A percentile compares a stretch with the other conserved stretches of the same genome.
These are phyloP conservation scores for Poeciliopsis retropinna DNA, from an alignment of 2,113 vertebrate genomes.

Conservation along the genomic window DNA sequence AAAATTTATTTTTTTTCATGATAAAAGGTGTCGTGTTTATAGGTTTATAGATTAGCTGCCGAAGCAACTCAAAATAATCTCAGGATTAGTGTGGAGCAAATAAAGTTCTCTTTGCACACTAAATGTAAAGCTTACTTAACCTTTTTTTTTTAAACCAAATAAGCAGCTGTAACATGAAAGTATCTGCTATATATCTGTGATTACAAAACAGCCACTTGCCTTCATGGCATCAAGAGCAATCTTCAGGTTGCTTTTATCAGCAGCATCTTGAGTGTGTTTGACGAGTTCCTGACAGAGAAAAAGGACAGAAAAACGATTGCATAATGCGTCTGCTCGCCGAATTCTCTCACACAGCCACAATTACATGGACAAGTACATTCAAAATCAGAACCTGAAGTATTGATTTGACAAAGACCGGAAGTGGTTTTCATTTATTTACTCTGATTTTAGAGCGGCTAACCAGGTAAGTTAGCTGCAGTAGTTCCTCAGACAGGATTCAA, in stretches of 20 bases:
- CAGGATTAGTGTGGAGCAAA: neutral
- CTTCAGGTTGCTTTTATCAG: slow-evolving; percentile 88
- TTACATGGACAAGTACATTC: neutral
- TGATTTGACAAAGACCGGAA: too few relatives aligned
- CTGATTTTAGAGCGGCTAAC: neutral
- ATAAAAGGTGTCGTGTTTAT: too few relatives aligned
- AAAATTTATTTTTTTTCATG: too few relatives aligned
- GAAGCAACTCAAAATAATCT: neutral
- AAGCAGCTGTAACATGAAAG: slow-evolving; percentile 13
- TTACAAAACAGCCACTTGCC: slow-evolving; percentile 73
- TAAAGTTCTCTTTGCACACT: slow-evolving; percentile 2
- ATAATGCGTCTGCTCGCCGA: neutral
- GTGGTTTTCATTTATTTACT: neutral
- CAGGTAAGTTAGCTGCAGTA: neutral
- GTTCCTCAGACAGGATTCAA: too few relatives aligned
- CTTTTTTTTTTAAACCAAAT: neutral
- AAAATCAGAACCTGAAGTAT: neutral
- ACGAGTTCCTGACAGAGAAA: slow-evolving; percentile 85
- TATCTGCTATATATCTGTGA: slow-evolving; percentile 21
- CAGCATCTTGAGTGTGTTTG: slow-evolving; percentile 88
- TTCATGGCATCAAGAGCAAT: slow-evolving; percentile 94
- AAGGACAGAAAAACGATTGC: slow-evolving; percentile 9
- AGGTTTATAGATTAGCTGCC: neutral
- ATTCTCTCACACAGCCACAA: neutral
- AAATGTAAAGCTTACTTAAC: neutral